Percentiles rank a stretch among this genome's conserved stretches.
These are phyloP conservation scores for Brenthis ino DNA, from an alignment of 2,888 invertebrate genomes.

Conservation along the genomic window DNA sequence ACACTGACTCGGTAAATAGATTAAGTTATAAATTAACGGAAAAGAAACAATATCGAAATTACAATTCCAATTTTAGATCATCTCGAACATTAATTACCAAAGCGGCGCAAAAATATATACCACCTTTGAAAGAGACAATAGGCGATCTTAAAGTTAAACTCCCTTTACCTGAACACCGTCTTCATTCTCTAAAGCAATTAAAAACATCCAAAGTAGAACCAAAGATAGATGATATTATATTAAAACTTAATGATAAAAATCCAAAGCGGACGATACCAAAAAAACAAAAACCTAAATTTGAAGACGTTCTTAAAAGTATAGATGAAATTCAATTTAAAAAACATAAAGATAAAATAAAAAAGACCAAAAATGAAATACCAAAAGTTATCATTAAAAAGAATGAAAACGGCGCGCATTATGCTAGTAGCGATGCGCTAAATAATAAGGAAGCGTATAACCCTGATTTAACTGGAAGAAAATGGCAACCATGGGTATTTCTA, in stretches of 20 bases:
- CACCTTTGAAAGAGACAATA: slow-evolving; percentile 68
- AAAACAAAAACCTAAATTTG: slow-evolving; percentile 76
- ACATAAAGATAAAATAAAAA: slow-evolving; percentile 69
- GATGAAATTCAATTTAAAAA: slow-evolving; percentile 74
- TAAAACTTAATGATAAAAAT: slow-evolving; percentile 46
- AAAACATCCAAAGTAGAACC: slow-evolving; percentile 66
- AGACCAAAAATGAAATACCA: slow-evolving; percentile 64
- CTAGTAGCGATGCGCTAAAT: slow-evolving; percentile 66
- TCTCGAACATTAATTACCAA: slow-evolving; percentile 70
- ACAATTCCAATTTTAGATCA: slow-evolving; percentile 49
- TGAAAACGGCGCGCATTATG: slow-evolving; percentile 74
- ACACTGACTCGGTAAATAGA: slow-evolving; percentile 44
- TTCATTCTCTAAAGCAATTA: slow-evolving; percentile 69
- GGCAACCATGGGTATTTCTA: slow-evolving; percentile 79
- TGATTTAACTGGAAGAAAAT: slow-evolving; percentile 75
- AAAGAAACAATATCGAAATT: slow-evolving; percentile 56
- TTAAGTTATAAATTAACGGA: slow-evolving; percentile 68
- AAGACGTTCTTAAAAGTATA: slow-evolving; percentile 78
- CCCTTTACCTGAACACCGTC: slow-evolving; percentile 69
- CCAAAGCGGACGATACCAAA: slow-evolving; percentile 53
- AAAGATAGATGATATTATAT: slow-evolving; percentile 49
- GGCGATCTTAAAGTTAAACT: slow-evolving; percentile 73
- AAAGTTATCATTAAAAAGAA: slow-evolving; percentile 79
- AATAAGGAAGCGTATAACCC: slow-evolving; percentile 63
- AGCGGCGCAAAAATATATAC: slow-evolving; percentile 79